Evolutionary conservation across 2,113 vertebrate species (phyloP).

Genomic region (Crotalus horridus): DNA sequence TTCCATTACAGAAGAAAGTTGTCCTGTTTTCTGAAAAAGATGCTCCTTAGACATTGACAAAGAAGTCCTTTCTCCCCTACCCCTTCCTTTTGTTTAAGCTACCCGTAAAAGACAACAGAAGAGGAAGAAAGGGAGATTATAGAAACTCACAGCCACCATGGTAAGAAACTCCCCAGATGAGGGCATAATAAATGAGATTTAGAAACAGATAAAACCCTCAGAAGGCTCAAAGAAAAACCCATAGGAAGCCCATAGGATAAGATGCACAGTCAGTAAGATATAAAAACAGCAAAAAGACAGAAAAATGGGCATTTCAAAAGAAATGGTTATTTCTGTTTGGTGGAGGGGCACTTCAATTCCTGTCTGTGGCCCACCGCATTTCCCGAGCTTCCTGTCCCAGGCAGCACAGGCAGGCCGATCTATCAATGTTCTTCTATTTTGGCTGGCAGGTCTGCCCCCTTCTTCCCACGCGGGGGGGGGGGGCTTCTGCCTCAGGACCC

Average conservation of each 20-base stretch:
- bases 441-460: too few relatives aligned
- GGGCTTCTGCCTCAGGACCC: not conserved
- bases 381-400: not conserved
- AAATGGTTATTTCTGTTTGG: not conserved
- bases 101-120: not conserved
- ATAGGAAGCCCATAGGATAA: not conserved
- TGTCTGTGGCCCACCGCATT: not conserved
- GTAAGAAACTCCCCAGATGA: not conserved
- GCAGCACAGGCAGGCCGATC: not conserved
- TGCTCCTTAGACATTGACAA: not conserved
- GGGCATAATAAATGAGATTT: not conserved
- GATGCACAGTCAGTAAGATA: not conserved
- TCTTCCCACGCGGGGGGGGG: not conserved
- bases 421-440: not conserved
- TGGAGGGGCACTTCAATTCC: not conserved
- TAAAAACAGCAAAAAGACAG: not conserved
- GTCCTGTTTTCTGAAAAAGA: not conserved
- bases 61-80: not conserved
- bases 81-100: not conserved
- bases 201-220: not conserved
- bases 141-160: not conserved
- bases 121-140: not conserved
- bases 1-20: not conserved
- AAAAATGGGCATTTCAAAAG: not conserved
- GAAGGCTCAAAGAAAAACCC: not conserved